These are phyloP conservation scores for Argya squamiceps DNA, from an alignment of 2,797 vertebrate species.

Conservation along the genomic window DNA sequence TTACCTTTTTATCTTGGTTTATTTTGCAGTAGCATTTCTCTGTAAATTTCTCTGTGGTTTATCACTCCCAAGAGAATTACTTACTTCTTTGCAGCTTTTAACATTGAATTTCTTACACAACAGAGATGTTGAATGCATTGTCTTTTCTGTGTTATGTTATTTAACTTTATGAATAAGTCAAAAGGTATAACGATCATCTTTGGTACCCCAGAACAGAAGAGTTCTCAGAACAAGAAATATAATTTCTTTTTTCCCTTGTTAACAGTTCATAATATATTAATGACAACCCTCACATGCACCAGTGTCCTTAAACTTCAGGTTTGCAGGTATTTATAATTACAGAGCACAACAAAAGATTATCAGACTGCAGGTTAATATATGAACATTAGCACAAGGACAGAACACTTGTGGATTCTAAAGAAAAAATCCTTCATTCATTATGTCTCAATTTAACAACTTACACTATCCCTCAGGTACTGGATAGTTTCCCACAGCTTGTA, in stretches of 20 bases:
- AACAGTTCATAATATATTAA: neutral
- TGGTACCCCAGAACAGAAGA: neutral
- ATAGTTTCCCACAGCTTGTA: neutral
- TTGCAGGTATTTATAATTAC: neutral
- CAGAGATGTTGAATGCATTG: neutral
- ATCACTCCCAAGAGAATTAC: neutral
- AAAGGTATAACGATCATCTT: neutral
- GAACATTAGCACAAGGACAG: neutral
- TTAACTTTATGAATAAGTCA: conserved; percentile 2
- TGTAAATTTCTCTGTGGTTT: neutral
- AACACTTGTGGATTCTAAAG: neutral
- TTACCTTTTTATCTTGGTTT: neutral
- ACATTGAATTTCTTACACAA: neutral
- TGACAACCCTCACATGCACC: neutral
- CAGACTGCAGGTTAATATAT: neutral
- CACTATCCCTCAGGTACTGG: neutral
- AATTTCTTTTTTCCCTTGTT: neutral
- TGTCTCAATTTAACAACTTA: neutral
- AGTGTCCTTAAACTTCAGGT: neutral
- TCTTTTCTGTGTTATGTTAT: neutral
- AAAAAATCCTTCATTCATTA: neutral
- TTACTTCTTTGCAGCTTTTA: conserved; percentile 3
- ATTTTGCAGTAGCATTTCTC: neutral
- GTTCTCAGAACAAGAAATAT: neutral
- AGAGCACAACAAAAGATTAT: neutral